Evolutionary conservation across 2,113 vertebrate genomes (phyloP).

Genomic region (Theristicus caerulescens): DNA sequence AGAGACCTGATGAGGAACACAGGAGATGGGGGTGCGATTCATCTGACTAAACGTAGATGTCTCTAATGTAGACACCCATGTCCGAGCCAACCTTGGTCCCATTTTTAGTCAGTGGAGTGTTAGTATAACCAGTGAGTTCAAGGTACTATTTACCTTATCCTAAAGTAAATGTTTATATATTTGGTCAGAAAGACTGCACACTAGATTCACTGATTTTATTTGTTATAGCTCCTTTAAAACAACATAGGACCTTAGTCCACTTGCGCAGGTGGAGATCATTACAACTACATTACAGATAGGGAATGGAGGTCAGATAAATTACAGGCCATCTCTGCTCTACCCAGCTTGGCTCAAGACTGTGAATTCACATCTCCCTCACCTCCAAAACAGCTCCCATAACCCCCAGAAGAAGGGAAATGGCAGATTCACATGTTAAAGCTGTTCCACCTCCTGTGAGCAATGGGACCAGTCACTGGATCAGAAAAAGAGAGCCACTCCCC

Average conservation of each 20-base stretch:
- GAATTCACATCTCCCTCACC: background rate
- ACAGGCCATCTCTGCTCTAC: background rate
- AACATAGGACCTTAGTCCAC: background rate
- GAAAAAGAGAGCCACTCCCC: background rate
- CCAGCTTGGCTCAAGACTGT: background rate
- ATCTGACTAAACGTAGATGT: accelerated
- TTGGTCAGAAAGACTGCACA: background rate
- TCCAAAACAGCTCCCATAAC: background rate
- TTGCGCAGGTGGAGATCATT: background rate
- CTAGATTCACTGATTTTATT: background rate
- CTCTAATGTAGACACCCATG: background rate
- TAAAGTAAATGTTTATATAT: background rate
- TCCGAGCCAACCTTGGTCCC: background rate
- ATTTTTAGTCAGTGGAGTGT: background rate
- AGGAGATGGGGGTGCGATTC: background rate
- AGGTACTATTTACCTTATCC: background rate
- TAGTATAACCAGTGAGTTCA: background rate
- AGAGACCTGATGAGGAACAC: background rate
- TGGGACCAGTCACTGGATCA: background rate
- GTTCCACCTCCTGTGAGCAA: background rate
- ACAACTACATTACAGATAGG: background rate
- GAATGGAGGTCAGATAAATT: background rate
- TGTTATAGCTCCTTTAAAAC: accelerated
- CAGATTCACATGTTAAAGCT: background rate
- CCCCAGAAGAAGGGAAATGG: background rate